phyloP scores from a whole-genome alignment of 2,113 vertebrate species.

The Syngnathus scovelli region DNA sequence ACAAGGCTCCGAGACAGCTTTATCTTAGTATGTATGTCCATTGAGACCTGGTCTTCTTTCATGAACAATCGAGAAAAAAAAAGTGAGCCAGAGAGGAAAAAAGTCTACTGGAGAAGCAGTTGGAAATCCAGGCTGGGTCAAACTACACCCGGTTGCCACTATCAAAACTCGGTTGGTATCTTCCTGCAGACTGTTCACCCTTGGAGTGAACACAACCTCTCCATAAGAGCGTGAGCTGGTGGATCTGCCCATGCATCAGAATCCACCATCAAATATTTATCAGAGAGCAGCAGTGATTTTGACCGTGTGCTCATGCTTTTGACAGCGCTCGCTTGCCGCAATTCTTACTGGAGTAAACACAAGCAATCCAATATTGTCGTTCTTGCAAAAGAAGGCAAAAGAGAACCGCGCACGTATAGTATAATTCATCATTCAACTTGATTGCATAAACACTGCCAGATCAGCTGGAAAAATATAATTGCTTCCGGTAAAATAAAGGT shows the following conservation, averaged over 20 bases:
- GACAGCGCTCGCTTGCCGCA: conserved; percentile 62
- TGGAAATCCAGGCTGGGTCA: conserved; percentile 40
- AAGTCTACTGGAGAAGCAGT: conserved; percentile 10
- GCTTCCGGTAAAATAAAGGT: neutral
- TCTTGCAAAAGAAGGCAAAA: conserved; percentile 40
- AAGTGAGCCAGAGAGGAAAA: conserved; percentile 4
- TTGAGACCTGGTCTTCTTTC: conserved; percentile 56
- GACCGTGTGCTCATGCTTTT: conserved; percentile 64
- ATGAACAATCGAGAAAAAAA: conserved; percentile 52
- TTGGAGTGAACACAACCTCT: conserved; percentile 56
- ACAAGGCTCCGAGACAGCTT: conserved; percentile 52
- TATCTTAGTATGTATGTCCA: conserved; percentile 50
- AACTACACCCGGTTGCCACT: conserved; percentile 34
- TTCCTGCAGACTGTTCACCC: conserved; percentile 22
- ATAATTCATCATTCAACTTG: conserved; percentile 36
- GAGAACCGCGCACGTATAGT: conserved; percentile 19
- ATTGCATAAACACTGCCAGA: conserved; percentile 22
- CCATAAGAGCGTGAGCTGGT: conserved; percentile 59
- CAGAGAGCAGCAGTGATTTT: conserved; percentile 63
- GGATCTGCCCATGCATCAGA: conserved; percentile 64
- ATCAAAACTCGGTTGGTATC: conserved; percentile 34
- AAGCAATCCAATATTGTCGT: conserved; percentile 54
- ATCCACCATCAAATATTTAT: conserved; percentile 74
- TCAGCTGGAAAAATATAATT: neutral
- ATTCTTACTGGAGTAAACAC: conserved; percentile 61